These are phyloP conservation scores for Platerodrilus igneus DNA, from an alignment of 2,888 invertebrate species.

Conservation along the genomic window DNA sequence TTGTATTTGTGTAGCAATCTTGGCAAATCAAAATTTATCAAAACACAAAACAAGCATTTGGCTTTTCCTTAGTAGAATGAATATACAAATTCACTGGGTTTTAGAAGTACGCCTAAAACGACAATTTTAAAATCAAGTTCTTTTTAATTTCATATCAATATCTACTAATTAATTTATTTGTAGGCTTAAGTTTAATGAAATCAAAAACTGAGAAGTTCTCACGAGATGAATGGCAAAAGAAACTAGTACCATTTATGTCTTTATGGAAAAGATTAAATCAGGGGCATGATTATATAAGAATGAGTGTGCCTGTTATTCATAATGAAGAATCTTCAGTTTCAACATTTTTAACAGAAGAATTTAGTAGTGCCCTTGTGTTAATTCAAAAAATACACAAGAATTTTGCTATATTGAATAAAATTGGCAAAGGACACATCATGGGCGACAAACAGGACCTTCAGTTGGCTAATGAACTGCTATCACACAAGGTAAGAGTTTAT, in stretches of 20 bases:
- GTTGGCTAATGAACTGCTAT: slow-evolving; percentile 46
- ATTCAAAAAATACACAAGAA: slow-evolving; percentile 59
- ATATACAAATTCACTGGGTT: no score
- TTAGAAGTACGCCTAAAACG: no score
- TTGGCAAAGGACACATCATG: slow-evolving; percentile 54
- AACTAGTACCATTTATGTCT: slow-evolving; percentile 65
- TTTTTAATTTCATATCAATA: no score
- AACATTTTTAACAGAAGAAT: slow-evolving; percentile 61
- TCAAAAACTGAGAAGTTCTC: slow-evolving; percentile 27
- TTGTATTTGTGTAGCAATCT: no score
- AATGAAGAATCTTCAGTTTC: slow-evolving; percentile 49
- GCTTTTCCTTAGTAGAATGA: no score
- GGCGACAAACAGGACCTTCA: slow-evolving; percentile 43
- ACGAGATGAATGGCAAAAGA: slow-evolving; percentile 53
- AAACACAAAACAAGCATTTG: no score
- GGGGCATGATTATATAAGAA: slow-evolving; percentile 45
- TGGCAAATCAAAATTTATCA: no score
- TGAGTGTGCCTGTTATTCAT: slow-evolving; percentile 25
- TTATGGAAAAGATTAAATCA: slow-evolving; percentile 80
- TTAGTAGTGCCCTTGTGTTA: slow-evolving; percentile 54
- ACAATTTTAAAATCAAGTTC: no score
- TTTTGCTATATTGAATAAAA: slow-evolving; percentile 57
- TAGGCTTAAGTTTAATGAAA: slow-evolving; percentile 29
- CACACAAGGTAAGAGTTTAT: slow-evolving; percentile 49
- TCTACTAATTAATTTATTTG: slow-evolving; percentile 29